Percentiles rank a stretch among this genome's conserved stretches.
Evolutionary conservation across 2,113 vertebrate species (phyloP).

Genomic region (Otolemur garnettii): DNA sequence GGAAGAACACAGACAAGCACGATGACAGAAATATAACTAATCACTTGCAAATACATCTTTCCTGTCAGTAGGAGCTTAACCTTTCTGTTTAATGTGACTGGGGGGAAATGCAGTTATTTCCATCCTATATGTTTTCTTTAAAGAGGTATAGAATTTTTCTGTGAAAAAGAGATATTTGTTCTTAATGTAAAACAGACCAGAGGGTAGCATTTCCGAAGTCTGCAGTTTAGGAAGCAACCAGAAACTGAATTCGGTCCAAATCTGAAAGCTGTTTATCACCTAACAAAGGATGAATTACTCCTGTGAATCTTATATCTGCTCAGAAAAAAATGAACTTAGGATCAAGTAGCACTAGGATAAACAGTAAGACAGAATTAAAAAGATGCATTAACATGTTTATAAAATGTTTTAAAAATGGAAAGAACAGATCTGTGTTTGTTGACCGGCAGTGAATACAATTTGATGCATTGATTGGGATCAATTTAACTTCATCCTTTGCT

Average conservation of each 20-base stretch:
- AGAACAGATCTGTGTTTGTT: constrained; percentile 82
- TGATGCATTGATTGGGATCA: constrained; percentile 89
- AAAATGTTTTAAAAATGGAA: background rate
- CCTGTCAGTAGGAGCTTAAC: constrained; percentile 91
- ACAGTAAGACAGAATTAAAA: constrained; percentile 58
- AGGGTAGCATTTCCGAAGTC: constrained; percentile 71
- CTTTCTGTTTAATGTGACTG: constrained; percentile 90
- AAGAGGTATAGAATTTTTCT: constrained; percentile 72
- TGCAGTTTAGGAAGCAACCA: constrained; percentile 60
- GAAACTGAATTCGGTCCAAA: constrained; percentile 65
- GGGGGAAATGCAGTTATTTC: constrained; percentile 85
- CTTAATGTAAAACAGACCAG: constrained; percentile 63
- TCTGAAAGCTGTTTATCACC: constrained; percentile 70
- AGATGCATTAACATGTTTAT: background rate
- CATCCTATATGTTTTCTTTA: constrained; percentile 84
- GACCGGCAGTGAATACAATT: constrained; percentile 77
- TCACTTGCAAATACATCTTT: constrained; percentile 93
- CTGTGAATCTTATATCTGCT: constrained; percentile 16
- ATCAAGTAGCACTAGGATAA: constrained; percentile 22
- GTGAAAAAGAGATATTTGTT: constrained; percentile 84
- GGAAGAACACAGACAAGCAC: constrained; percentile 88
- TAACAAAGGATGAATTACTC: constrained; percentile 70
- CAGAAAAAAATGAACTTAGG: background rate
- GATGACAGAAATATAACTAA: constrained; percentile 91
- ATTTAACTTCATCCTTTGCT: constrained; percentile 87